These are phyloP conservation scores for Aleiodes testaceus DNA, from an alignment of 2,888 invertebrate species.

Conservation along the genomic window DNA sequence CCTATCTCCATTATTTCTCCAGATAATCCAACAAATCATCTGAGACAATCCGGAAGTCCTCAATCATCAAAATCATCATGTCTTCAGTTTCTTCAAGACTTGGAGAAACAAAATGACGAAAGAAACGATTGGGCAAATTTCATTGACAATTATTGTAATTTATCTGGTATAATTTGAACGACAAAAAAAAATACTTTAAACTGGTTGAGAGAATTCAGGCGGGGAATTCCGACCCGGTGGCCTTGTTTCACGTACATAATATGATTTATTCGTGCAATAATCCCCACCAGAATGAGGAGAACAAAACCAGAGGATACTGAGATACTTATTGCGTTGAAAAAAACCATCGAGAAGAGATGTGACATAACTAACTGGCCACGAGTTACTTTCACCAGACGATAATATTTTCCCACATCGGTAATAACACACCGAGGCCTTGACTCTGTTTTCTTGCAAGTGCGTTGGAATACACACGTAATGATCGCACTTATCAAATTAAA, in stretches of 20 bases:
- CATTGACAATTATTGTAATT: too few species aligned
- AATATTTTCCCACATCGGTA: constrained; percentile 42
- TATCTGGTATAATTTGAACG: background rate
- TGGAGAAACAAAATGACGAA: too few species aligned
- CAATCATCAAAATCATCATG: too few species aligned
- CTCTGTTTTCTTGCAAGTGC: constrained; percentile 57
- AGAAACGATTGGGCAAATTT: too few species aligned
- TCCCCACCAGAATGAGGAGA: background rate
- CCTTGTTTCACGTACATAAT: constrained; percentile 46
- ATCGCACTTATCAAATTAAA: background rate
- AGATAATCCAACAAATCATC: too few species aligned
- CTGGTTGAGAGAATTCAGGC: constrained; percentile 38
- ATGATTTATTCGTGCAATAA: background rate
- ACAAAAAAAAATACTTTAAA: constrained; percentile 15
- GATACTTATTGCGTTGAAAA: constrained; percentile 48
- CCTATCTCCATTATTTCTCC: too few species aligned
- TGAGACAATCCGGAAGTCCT: too few species aligned
- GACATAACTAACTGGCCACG: constrained; percentile 56
- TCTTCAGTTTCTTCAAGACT: too few species aligned
- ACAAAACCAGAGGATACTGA: background rate
- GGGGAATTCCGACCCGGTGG: constrained; percentile 51
- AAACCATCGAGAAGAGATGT: constrained; percentile 45
- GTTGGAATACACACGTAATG: constrained; percentile 30
- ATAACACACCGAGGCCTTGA: constrained; percentile 60
- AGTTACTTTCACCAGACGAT: constrained; percentile 60